Evolutionary conservation across 2,113 vertebrate genomes (phyloP).

Genomic region (Lynx canadensis): DNA sequence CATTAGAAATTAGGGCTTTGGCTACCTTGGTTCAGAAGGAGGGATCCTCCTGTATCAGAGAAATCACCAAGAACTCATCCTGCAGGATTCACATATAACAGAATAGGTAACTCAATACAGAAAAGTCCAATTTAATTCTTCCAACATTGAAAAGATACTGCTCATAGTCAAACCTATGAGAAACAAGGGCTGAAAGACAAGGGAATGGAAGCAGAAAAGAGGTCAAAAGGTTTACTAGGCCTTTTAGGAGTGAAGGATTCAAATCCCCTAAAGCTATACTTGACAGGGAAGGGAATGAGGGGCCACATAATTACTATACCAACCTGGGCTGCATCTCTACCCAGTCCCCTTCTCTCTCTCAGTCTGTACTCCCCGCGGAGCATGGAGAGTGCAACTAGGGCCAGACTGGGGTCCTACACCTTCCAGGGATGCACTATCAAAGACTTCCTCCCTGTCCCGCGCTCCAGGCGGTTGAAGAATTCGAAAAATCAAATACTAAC

Average conservation of each 20-base stretch:
- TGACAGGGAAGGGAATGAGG: not conserved
- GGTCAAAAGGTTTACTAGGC: not conserved
- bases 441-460: not conserved
- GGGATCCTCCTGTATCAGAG: not conserved
- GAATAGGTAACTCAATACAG: not conserved
- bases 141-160: not conserved
- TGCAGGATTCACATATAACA: not conserved
- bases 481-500: constrained; percentile 52
- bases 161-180: not conserved
- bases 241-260: not conserved
- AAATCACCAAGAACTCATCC: not conserved
- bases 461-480: constrained; percentile 57
- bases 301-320: not conserved
- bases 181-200: constrained; percentile 16
- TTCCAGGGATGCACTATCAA: not conserved
- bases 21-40: not conserved
- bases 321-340: constrained; percentile 41
- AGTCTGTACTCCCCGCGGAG: not conserved
- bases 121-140: not conserved
- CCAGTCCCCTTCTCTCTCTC: not conserved
- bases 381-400: not conserved
- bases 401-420: not conserved
- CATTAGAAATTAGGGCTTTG: not conserved
- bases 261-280: not conserved
- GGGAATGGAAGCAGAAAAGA: not conserved